These are phyloP conservation scores for Corydoras maculifer DNA, from an alignment of 2,113 vertebrate species.

Conservation along the genomic window DNA sequence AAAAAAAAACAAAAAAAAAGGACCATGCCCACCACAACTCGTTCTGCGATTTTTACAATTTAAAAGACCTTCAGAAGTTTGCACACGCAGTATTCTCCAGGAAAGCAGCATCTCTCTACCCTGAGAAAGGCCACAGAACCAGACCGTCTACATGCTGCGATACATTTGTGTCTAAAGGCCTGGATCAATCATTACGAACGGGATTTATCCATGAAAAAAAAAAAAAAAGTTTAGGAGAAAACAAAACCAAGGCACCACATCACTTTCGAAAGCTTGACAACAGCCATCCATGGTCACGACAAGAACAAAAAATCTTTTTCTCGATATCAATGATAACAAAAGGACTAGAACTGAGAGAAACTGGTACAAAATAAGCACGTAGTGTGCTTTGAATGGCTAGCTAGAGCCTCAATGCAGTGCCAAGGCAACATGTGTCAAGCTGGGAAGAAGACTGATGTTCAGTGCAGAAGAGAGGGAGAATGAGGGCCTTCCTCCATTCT, in stretches of 20 bases:
- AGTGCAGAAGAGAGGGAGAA: constrained; percentile 38
- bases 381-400: constrained; percentile 37
- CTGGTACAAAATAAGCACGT: constrained; percentile 27
- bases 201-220: background rate
- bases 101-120: background rate
- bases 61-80: constrained; percentile 18
- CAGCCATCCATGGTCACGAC: constrained; percentile 18
- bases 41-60: background rate
- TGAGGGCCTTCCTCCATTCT: constrained; percentile 24
- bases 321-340: background rate
- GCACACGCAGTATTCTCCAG: constrained; percentile 9
- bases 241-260: constrained; percentile 62
- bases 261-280: constrained; percentile 24
- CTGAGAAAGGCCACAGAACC: constrained; percentile 9
- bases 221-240: constrained; percentile 2
- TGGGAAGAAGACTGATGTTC: constrained; percentile 46
- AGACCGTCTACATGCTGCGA: background rate
- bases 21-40: no score
- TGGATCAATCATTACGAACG: background rate
- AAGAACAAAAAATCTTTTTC: no score
- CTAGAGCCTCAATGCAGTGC: constrained; percentile 38
- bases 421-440: constrained; percentile 48
- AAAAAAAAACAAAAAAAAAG: no score
- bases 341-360: constrained; percentile 6
- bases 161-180: background rate